A percentile compares a stretch with the other conserved stretches of the same genome.
Conservation (phyloP, 2,888 invertebrate species). For the Callimorpha dominula region DNA sequence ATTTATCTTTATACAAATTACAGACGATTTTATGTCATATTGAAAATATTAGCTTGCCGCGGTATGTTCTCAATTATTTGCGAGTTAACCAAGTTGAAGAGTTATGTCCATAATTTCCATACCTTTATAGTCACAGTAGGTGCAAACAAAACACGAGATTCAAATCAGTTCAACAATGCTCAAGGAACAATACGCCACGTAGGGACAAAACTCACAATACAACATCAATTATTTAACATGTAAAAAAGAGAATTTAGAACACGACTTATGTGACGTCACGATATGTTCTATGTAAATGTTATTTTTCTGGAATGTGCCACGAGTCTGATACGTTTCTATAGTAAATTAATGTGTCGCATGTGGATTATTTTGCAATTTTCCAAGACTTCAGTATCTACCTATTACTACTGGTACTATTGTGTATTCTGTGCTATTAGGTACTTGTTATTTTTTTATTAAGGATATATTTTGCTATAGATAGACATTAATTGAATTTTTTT, state of each 20-base stretch:
- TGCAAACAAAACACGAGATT: slow-evolving; percentile 51
- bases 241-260: slow-evolving; percentile 18
- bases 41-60: too few species aligned
- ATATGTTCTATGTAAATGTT: background rate
- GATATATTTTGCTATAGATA: too few species aligned
- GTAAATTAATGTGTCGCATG: slow-evolving; percentile 4
- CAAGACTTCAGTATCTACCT: background rate
- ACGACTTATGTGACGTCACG: slow-evolving; percentile 17
- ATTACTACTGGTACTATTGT: background rate
- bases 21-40: too few species aligned
- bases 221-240: slow-evolving; percentile 49
- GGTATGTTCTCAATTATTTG: background rate
- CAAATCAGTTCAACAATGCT: slow-evolving; percentile 55
- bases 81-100: background rate
- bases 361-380: background rate
- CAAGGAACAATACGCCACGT: slow-evolving; percentile 50
- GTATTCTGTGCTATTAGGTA: too few species aligned
- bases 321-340: background rate
- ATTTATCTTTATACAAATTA: too few species aligned
- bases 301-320: background rate
- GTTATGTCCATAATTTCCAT: slow-evolving; percentile 9
- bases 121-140: slow-evolving; percentile 28
- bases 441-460: too few species aligned
- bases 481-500: too few species aligned
- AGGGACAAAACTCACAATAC: slow-evolving; percentile 50